Conservation (phyloP, 2,888 invertebrate species). For the Amblyteles armatorius region DNA sequence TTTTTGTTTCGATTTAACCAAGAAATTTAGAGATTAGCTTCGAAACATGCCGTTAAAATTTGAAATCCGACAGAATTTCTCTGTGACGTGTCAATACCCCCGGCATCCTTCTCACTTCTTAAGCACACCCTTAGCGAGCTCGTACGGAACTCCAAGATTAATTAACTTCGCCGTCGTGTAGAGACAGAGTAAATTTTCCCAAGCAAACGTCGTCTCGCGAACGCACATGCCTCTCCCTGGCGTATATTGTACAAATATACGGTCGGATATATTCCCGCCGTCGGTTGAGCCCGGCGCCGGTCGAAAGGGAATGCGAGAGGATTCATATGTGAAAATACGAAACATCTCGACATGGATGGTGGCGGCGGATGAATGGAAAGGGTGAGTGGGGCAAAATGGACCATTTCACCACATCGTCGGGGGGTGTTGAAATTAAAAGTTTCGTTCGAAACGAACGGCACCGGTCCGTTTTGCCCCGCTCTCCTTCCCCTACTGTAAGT, state of each 20-base stretch:
- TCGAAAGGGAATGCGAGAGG: conserved; percentile 17
- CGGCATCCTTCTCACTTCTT: background rate
- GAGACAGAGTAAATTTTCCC: conserved; percentile 6
- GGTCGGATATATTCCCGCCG: background rate
- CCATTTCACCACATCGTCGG: no score
- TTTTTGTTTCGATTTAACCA: background rate
- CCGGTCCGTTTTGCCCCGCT: no score
- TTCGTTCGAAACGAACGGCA: no score
- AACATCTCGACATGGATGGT: conserved; percentile 13
- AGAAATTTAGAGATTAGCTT: background rate
- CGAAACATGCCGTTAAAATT: background rate
- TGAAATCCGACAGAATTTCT: background rate
- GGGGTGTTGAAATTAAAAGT: no score
- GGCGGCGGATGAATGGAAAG: background rate
- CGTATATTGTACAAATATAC: background rate
- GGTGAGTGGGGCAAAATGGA: no score
- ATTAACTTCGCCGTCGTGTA: conserved; percentile 25
- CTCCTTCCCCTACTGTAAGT: background rate
- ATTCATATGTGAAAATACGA: conserved; percentile 30
- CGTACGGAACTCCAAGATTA: background rate
- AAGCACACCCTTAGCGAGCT: background rate
- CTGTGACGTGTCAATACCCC: background rate
- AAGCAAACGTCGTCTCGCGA: conserved; percentile 3
- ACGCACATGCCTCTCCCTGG: background rate
- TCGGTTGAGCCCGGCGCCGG: background rate